A percentile compares a stretch with the other conserved stretches of the same genome.
These are phyloP conservation scores for Eidolon dupreanum DNA, from an alignment of 2,797 vertebrate species.

Conservation along the genomic window DNA sequence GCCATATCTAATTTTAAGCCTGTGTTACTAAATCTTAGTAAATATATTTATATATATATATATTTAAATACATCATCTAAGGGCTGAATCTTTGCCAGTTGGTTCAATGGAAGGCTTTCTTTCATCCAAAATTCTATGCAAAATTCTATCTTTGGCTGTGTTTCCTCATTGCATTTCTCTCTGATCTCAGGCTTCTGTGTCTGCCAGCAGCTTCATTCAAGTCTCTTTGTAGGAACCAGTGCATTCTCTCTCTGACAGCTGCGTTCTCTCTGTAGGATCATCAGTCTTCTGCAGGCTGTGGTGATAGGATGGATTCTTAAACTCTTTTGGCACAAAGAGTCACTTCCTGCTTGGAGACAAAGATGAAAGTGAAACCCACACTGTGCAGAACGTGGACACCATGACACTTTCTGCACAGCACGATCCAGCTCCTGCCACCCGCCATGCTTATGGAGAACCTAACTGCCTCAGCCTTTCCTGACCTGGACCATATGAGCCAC, in stretches of 20 bases:
- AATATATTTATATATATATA: not conserved
- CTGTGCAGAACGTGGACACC: not conserved
- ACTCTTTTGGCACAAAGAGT: constrained; percentile 68
- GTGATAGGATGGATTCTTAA: constrained; percentile 63
- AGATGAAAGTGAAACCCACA: constrained; percentile 68
- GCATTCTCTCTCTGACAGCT: constrained; percentile 34
- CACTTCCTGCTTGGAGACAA: constrained; percentile 60
- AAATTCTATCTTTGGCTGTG: not conserved
- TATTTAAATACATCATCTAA: not conserved
- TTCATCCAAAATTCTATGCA: constrained; percentile 42
- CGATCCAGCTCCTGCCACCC: not conserved
- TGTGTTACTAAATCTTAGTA: not conserved
- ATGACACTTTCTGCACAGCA: not conserved
- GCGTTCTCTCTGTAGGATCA: constrained; percentile 48
- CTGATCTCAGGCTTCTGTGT: constrained; percentile 35
- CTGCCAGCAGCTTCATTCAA: constrained; percentile 33
- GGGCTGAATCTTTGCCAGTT: not conserved
- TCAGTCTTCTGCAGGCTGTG: constrained; percentile 60
- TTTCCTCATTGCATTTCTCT: constrained; percentile 2
- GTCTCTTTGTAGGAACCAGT: constrained; percentile 46
- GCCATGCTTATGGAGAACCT: not conserved
- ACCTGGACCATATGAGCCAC: not conserved
- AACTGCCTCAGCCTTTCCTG: not conserved
- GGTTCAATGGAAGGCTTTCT: constrained; percentile 8
- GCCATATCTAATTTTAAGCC: not conserved